Base-by-base conservation (phyloP, 2,888 invertebrate genomes). In the Drosophila flavopinicola region DNA sequence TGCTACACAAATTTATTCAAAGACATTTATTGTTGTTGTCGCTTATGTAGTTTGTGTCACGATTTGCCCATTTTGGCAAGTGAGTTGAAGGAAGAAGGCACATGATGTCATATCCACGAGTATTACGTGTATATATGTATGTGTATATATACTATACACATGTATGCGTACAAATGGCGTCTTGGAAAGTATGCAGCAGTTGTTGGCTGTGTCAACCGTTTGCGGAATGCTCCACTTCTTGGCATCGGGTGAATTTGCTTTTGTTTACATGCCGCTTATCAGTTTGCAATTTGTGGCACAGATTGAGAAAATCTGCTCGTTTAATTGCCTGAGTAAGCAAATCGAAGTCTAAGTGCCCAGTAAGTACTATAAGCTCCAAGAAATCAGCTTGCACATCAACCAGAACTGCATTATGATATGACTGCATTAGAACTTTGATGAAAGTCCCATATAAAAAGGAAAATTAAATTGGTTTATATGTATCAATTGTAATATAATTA, bases 1-100 rank as follows among this genome's bases (percentile, higher is more conserved):
- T 75, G 60, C 66, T 66, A 64, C 61, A 72, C 42, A 73, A 75
- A 78, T 82, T 75, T 85, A 82, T 85, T 75, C 76, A 75, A 58
- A 64, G 74, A 61, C 83, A 72, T 82, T 76, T 71, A 67, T 76
- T 75, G 66, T 69, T 76, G 66, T 56, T 73, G 66, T 64, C 63
- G 60, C 53, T 66, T 61, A 67, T 60, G 66, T 71, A 60, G 69
- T 71, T 75, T 71, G 60, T 68, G 61, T 58, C 73, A 69, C 73
- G 71, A 74, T 75, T 74, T 72, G 59, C 63, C 68, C 59, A 66
- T 76, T 71, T 67, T 54, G 63, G 54, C 67, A 49, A 66, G 38
- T 47, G 49, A 67, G 54, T 57, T 41, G 67, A 63, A 63, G 57
- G 45, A 60, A 49, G 45, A 60, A 49, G 44, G 54, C 75, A 70